Base-by-base conservation (phyloP, 1,140 invertebrate genomes). In the Melanaphis sacchari region DNA sequence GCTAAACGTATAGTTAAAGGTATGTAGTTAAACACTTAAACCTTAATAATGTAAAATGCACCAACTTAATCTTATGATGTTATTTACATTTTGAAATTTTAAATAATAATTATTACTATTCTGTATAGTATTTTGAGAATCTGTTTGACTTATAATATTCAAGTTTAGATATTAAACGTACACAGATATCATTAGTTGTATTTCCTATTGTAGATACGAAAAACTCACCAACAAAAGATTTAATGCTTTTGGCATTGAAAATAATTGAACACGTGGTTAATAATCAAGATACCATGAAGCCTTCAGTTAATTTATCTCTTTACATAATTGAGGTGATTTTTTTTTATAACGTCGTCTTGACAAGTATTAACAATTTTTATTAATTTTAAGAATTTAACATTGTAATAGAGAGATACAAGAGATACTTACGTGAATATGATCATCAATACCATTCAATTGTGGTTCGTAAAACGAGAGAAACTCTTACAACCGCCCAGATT, bases 341-440 rank as follows among this genome's bases (percentile, higher is more conserved):
- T 89, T 59, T 81, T 38, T 66, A 38, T 82, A 76, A 81, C 40
- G 40, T 81, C 40, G 31, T 91, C 41, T 40, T 81, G 22, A 81
- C 26, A 82, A 22, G 4, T 26, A 36, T 92, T 59, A 66, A 66
- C 40, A n/a, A n/a, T 41, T 90, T 59, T 41, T 40, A 66, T 90
- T 90, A 90, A 66, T 92, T 92, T 82, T 82, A 81, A 91, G 59
- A 81, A 49, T 91, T 94, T 94, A 43, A 91, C 36, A 66, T 43
- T 91, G 94, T 94, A 95, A n/a, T 94, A 97, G 96, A 97, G 97
- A 95, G 98, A 98, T 95, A 96, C 96, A 94, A 97, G 97, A 94
- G 97, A 98, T 95, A 98, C 98, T 40, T 98, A 98, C 95, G 95
- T 98, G 91, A 98, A 98, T 95, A 98, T 97, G 21, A 95, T 98